Base-by-base conservation (phyloP, 2,113 vertebrate species). In the Anolis sagrei region DNA sequence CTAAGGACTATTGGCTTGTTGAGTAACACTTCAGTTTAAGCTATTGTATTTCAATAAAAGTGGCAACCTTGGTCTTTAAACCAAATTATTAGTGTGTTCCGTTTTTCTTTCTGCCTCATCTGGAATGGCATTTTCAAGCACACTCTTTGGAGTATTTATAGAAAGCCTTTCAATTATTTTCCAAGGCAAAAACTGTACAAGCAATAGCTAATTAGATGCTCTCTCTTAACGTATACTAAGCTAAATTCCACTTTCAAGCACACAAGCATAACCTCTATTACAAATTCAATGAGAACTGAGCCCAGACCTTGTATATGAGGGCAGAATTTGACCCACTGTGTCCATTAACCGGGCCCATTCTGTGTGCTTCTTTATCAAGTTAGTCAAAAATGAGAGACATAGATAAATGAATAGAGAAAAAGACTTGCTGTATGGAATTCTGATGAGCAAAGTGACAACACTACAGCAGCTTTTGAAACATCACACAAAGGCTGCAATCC, bases 61-160 rank as follows among this genome's bases (percentile, higher is more conserved):
- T 90, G 90, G 84, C 76, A 94, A 36, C 81, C 79, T 93, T 91
- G 77, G 81, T 91, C 87, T 92, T 92, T 92, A 92, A 91, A 92
- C 79, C 61, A 86, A 76, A 68, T 85, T 87, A 44, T 84, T 90
- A 87, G 5, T 44, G 69, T n/a, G 25, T 84, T 78, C 54, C 87
- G n/a, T 86, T 93, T 83, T 89, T 91, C 79, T 92, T 34, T 73
- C 83, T 85, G 66, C 48, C 84, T 66, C 80, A 87, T 87, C 51
- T 76, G n/a, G 44, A 68, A 49, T 29, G 51, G 79, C 82, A 84
- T 84, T 75, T 58, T 73, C 36, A 87, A 89, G 36, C 34, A 64
- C 68, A 48, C 49, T 84, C n/a, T 88, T 21, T 34, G 78, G 23
- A 87, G 18, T 79, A 70, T 89, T 92, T 76, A 81, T 69, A 90